phyloP scores from a whole-genome alignment of 2,113 vertebrate genomes.

The Macquaria ambigua region DNA sequence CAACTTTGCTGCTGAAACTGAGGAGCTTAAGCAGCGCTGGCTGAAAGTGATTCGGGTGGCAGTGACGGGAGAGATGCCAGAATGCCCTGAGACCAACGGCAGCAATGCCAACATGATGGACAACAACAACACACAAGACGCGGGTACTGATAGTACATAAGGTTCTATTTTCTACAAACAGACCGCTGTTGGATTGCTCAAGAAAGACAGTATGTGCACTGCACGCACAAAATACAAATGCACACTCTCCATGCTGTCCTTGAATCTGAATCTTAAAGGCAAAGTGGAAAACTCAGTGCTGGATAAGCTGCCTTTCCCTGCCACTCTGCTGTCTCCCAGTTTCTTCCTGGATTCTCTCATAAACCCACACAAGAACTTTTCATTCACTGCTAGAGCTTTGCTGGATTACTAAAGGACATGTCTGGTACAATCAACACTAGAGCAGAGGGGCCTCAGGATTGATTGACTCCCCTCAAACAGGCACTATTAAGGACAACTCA shows the following conservation, averaged over 20 bases:
- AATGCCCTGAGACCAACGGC: conserved; percentile 67
- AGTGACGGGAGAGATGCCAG: conserved; percentile 89
- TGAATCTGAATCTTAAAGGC: conserved; percentile 22
- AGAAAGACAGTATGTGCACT: conserved; percentile 1
- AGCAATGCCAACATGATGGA: conserved; percentile 37
- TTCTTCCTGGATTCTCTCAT: conserved; percentile 39
- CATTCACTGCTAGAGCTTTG: conserved; percentile 46
- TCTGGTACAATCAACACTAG: conserved; percentile 74
- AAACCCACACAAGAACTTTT: neutral
- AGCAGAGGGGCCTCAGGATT: conserved; percentile 53
- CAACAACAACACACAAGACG: conserved; percentile 69
- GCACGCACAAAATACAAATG: conserved; percentile 16
- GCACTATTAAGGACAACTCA: conserved; percentile 23
- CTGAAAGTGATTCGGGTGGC: conserved; percentile 92
- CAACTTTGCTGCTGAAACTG: conserved; percentile 93
- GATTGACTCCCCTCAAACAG: conserved; percentile 16
- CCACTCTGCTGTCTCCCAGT: conserved; percentile 3
- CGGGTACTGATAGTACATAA: conserved; percentile 72
- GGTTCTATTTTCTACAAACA: neutral
- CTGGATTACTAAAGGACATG: conserved; percentile 64
- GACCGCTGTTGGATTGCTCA: conserved; percentile 8
- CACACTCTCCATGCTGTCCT: conserved; percentile 24
- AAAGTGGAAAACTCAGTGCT: conserved; percentile 49
- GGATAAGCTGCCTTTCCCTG: conserved; percentile 68
- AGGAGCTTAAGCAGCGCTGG: conserved; percentile 97